phyloP scores from a whole-genome alignment of 2,888 invertebrate genomes.

The Nematopogon swammerdamellus region DNA sequence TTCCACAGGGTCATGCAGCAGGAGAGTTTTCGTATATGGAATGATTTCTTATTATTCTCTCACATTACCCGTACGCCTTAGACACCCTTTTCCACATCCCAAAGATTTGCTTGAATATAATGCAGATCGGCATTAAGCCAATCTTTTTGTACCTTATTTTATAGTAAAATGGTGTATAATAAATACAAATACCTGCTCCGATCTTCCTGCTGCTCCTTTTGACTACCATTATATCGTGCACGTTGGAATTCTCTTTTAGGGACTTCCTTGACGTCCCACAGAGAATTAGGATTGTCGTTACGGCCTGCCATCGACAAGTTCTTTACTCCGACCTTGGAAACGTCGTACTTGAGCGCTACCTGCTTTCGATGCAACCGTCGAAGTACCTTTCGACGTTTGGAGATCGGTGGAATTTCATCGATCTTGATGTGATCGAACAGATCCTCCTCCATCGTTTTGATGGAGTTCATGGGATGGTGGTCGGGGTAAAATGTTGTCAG shows the following conservation, averaged over 20 bases:
- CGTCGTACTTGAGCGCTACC: constrained; percentile 15
- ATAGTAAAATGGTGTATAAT: no score
- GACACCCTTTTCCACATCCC: no score
- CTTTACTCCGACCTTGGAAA: neutral
- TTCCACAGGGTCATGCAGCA: no score
- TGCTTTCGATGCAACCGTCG: constrained; percentile 40
- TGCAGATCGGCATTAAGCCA: no score
- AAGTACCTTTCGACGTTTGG: constrained; percentile 42
- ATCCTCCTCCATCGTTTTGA: constrained; percentile 45
- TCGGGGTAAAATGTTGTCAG: constrained; percentile 28
- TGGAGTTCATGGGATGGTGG: constrained; percentile 51
- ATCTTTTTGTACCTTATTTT: no score
- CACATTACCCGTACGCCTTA: no score
- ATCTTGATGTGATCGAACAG: constrained; percentile 42
- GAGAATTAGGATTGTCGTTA: constrained; percentile 3
- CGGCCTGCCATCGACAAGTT: neutral
- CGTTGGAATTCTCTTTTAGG: constrained; percentile 9
- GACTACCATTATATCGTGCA: neutral
- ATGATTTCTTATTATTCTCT: no score
- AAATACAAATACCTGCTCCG: no score
- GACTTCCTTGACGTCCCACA: constrained; percentile 43
- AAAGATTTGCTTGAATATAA: no score
- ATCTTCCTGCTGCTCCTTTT: no score
- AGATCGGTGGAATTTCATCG: constrained; percentile 31
- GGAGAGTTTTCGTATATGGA: no score